Percentiles rank a stretch among this genome's conserved stretches.
Conservation (phyloP, 2,888 invertebrate genomes). For the Eupithecia subfuscata region DNA sequence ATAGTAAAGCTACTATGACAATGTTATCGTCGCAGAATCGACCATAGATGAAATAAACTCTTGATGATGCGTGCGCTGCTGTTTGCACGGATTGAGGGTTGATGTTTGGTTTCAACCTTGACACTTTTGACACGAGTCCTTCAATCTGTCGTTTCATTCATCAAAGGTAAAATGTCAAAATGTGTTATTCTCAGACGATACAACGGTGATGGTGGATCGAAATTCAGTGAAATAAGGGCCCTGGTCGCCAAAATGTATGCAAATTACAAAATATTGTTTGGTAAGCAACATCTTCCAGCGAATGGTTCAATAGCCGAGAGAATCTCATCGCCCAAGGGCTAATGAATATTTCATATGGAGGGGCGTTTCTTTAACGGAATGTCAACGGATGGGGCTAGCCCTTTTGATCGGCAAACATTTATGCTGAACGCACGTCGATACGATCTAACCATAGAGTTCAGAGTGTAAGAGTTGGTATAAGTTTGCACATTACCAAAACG, state of each 20-base stretch:
- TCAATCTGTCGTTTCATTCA: no score
- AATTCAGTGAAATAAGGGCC: no score
- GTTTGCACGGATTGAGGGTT: no score
- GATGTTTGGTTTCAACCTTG: no score
- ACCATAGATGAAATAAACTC: no score
- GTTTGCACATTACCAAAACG: background rate
- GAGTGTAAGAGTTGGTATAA: background rate
- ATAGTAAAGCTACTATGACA: no score
- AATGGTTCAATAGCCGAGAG: conserved; percentile 22
- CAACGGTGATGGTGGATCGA: no score
- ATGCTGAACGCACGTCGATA: background rate
- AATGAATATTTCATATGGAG: conserved; percentile 32
- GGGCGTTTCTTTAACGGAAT: conserved; percentile 17
- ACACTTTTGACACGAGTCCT: no score
- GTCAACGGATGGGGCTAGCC: conserved; percentile 23
- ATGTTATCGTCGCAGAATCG: no score
- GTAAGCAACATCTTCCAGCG: conserved; percentile 1
- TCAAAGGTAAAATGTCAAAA: no score
- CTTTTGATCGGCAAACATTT: background rate
- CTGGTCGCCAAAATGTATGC: background rate
- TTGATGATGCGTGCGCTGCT: no score
- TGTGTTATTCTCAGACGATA: no score
- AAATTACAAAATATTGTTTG: conserved; percentile 5
- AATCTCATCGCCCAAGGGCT: conserved; percentile 13
- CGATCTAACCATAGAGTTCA: background rate